Percentiles rank a stretch among this genome's conserved stretches.
These are phyloP conservation scores for Arion vulgaris DNA, from an alignment of 1,140 invertebrate genomes.

Conservation along the genomic window DNA sequence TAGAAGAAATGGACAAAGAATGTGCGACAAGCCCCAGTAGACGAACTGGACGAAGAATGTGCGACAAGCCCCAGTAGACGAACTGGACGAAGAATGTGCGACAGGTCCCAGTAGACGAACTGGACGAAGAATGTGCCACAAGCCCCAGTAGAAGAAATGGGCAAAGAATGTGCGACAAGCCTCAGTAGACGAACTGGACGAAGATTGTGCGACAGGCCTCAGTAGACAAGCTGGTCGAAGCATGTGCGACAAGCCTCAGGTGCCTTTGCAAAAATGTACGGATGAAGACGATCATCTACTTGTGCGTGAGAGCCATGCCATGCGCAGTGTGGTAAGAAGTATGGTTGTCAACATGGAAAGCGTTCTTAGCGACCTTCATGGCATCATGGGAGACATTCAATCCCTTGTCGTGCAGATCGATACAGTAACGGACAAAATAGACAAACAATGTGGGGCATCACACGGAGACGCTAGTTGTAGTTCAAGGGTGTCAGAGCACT, in stretches of 20 bases:
- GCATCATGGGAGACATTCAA: constrained; percentile 41
- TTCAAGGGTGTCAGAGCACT: neutral
- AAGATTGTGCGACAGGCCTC: too few species aligned
- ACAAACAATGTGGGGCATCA: constrained; percentile 15
- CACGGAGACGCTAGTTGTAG: neutral
- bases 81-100: too few species aligned
- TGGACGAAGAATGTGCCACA: too few species aligned
- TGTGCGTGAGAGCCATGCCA: constrained; percentile 24
- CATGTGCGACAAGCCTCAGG: neutral
- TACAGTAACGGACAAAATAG: constrained; percentile 32
- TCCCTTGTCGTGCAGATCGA: constrained; percentile 34
- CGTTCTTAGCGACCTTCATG: constrained; percentile 34
- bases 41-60: too few species aligned
- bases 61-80: too few species aligned
- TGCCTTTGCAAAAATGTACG: neutral
- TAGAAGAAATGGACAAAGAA: too few species aligned
- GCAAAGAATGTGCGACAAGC: too few species aligned
- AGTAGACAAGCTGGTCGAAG: neutral
- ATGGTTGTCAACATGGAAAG: constrained; percentile 35
- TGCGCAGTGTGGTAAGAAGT: constrained; percentile 17
- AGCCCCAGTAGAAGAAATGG: too few species aligned
- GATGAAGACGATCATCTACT: neutral
- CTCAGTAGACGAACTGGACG: too few species aligned
- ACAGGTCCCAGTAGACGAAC: too few species aligned
- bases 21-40: too few species aligned